Conservation (phyloP, 30 jellyfish, hydroid and myxozoan genomes). For the Chrysaora quinquecirrha region DNA sequence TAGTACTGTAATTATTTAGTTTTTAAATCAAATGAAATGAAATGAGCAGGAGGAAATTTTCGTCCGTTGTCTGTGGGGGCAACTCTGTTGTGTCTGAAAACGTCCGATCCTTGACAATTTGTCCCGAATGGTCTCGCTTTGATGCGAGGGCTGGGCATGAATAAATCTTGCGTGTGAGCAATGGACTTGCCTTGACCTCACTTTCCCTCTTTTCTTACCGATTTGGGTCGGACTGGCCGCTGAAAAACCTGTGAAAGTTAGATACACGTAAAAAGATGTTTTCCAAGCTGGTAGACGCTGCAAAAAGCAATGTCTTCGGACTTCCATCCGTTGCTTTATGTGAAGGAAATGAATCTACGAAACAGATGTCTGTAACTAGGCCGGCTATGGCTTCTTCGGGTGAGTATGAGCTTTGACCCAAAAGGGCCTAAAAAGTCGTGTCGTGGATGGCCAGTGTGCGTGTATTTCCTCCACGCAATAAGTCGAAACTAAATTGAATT, state of each 20-base stretch:
- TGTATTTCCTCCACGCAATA: too few relatives aligned
- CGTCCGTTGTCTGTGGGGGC: too few relatives aligned
- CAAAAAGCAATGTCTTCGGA: conserved; percentile 79
- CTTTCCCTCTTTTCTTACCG: conserved; percentile 5
- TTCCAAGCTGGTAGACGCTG: conserved; percentile 84
- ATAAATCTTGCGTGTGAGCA: conserved; percentile 15
- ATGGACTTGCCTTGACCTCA: neutral
- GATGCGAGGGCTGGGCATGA: conserved; percentile 23
- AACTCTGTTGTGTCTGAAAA: too few relatives aligned
- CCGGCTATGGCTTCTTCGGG: conserved; percentile 91
- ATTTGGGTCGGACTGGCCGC: conserved; percentile 10
- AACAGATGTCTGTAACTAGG: conserved; percentile 54
- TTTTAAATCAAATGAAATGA: too few relatives aligned
- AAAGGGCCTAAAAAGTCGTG: too few relatives aligned
- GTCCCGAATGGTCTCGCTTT: conserved; percentile 6
- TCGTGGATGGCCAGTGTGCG: too few relatives aligned
- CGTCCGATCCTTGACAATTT: too few relatives aligned
- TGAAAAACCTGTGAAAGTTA: neutral
- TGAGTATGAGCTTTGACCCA: too few relatives aligned
- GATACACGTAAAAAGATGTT: conserved; percentile 55
- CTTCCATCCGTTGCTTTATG: conserved; percentile 76
- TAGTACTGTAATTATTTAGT: too few relatives aligned
- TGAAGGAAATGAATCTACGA: conserved; percentile 49
- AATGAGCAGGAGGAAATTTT: too few relatives aligned
- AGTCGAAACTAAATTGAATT: too few relatives aligned